Evolutionary conservation across 2,888 invertebrate species (phyloP), one percentile per base, ranked within the genome.

Genomic region (Coleophora deauratella): DNA sequence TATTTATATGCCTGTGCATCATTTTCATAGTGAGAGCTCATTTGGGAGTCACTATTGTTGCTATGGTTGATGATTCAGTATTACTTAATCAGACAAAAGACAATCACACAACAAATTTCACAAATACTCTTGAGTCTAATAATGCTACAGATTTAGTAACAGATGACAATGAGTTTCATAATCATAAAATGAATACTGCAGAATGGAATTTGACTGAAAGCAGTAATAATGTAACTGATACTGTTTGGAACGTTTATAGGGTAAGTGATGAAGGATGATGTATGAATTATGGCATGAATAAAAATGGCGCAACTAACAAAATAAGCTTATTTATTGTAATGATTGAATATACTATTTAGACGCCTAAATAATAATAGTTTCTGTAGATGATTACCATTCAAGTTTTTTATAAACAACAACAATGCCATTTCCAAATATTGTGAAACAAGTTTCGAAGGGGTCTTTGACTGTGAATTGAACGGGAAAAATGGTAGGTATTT

Each of bases 11-110:
- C 10, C 42, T 74, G 2, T 9, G 51, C 3, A 40, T 61, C 0
- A 56, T 45, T 2, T 73, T 62, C 21, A 40, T 65, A 9, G 55
- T 63, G 0, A 57, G 74, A 44, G 66, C 55, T 10, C 75, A 76
- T 39, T 44, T 76, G 28, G 69, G 68, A n/a, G 73, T 74, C 1
- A 62, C 71, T 0, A 57, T 76, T 4, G 75, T 76, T 3, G 72
- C 72, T 2, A 73, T 76, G 71, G 67, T 67, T 0, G 58, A 49
- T 49, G 47, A 48, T n/a, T 31, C 47, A 15, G 28, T 13, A 10
- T 15, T 7, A n/a, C 9, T 3, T 8, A 38, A 38, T 9, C 12
- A 54, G 3, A 37, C 2, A 21, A 21, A 21, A 30, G 10, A 9
- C 13, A 11, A 35, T 12, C 11, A 1, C 2, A 37, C 28, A 30